Base-by-base conservation (phyloP, 1,140 invertebrate genomes). In the Rhizoglyphus robini region DNA sequence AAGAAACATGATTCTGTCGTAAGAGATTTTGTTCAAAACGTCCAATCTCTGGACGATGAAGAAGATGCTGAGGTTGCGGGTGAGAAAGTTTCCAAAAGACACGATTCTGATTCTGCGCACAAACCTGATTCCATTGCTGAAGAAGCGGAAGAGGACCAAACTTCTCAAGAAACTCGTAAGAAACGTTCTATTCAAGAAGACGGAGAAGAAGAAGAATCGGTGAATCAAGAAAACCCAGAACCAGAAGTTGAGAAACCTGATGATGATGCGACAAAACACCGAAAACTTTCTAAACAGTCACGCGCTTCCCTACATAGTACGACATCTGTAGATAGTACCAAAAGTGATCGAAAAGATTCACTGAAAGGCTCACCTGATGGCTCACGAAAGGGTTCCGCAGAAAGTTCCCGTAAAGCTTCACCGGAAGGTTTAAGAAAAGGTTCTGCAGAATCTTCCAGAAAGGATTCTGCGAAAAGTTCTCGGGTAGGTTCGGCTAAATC, bases 11-110 rank as follows among this genome's bases (percentile, higher is more conserved):
- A 46, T 46, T 46, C 41, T 20, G 8, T 8, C 2, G 41, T 36
- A 61, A 65, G 63, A 68, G 38, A 46, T 13, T 59, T 59, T 62
- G 59, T 48, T 58, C 15, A 48, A 58, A 27, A 66, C 58, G 64
- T 65, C 60, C 38, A 32, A 38, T 69, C 78, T 47, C 66, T 71
- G 32, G 68, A 71, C 18, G 69, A 66, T 15, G 65, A 69, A 67
- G 67, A 73, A 71, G 67, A 72, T 63, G 49, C 67, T 23, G 65
- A 62, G n/a, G 65, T 13, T 13, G 13, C 23, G 29, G 51, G 13
- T 20, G 23, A 57, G 11, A 57, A n/a, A n/a, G n/a, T n/a, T n/a
- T n/a, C 32, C 31, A 61, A 36, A 36, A 11, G 5, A 47, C 11
- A 5, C 11, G 58, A 60, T 60, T 60, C 36, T n/a, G n/a, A n/a